Base-by-base conservation (phyloP, 2,113 vertebrate genomes). In the Accipiter cooperii region DNA sequence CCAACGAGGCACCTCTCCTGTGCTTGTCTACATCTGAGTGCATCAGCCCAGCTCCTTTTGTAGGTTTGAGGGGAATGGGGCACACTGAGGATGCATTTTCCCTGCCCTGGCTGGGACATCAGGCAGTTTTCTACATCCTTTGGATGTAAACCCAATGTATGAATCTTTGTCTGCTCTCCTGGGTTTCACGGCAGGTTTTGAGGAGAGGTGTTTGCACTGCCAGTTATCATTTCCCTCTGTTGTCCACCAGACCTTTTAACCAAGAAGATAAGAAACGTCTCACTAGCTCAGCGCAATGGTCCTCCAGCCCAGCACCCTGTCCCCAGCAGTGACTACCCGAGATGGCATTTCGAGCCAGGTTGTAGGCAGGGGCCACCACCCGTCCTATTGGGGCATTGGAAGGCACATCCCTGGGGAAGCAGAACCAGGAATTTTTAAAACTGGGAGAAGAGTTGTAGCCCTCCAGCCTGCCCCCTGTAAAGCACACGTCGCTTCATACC, bases 381-480 rank as follows among this genome's bases (percentile, higher is more conserved):
- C 22, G 28, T 66, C 1, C 0, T 57, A 31, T 1, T 36, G 26
- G 29, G 7, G 5, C 26, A 49, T 0, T 26, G 31, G 21, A 74
- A 16, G 28, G 17, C 20, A 51, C 10, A 33, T 64, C 29, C 20
- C 13, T 4, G 55, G 22, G 12, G 51, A 61, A 84, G 34, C 8
- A 84, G 16, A 89, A 10, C 6, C 25, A 91, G 24, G 1, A n/a
- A 9, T 19, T 84, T 91, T 78, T 84, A 36, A 64, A 84, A 40
- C 14, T 42, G 44, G 9, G 20, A 36, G 46, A 16, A 46, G 34
- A 4, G 11, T 17, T 63, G n/a, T 6, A 77, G 33, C 6, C 38
- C 17, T 88, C 40, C 44, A 60, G 4, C 8, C 14, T 57, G 34
- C 5, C 7, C 40, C 6, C 44, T 63, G 25, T 49, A 81, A 87